These are phyloP conservation scores for Neodontobutis hainanensis DNA, from an alignment of 2,113 vertebrate genomes.

Conservation along the genomic window DNA sequence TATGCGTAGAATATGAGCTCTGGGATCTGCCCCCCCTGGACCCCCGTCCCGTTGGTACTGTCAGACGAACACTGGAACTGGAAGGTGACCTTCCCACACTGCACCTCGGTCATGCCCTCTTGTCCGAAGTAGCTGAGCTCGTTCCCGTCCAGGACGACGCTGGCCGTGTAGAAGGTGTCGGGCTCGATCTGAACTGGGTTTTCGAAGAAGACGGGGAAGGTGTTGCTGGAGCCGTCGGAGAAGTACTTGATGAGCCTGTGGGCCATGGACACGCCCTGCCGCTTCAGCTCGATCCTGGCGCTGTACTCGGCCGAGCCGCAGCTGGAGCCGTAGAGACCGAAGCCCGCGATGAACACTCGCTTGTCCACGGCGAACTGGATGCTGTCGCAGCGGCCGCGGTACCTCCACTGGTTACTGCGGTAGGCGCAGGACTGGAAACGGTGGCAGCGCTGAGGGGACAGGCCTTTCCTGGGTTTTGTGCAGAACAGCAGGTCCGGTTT, in stretches of 20 bases:
- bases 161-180: slow-evolving; percentile 97
- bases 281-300: slow-evolving; percentile 95
- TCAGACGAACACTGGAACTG: slow-evolving; percentile 99
- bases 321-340: slow-evolving; percentile 96
- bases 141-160: slow-evolving; percentile 93
- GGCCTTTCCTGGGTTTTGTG: slow-evolving; percentile 87
- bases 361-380: slow-evolving; percentile 98
- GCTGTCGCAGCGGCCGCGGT: slow-evolving; percentile 95
- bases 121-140: slow-evolving; percentile 99
- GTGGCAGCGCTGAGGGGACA: slow-evolving; percentile 92
- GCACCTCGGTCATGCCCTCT: slow-evolving; percentile 98
- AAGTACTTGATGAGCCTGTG: slow-evolving; percentile 94
- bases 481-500: slow-evolving; percentile 92
- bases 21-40: slow-evolving; percentile 96
- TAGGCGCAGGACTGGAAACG: slow-evolving; percentile 98
- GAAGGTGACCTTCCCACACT: slow-evolving; percentile 97
- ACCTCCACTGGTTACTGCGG: slow-evolving; percentile 98
- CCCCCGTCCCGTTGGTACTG: slow-evolving; percentile 97
- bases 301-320: slow-evolving; percentile 95
- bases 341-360: slow-evolving; percentile 94
- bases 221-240: slow-evolving; percentile 96
- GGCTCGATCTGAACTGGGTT: slow-evolving; percentile 96
- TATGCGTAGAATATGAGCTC: slow-evolving; percentile 98
- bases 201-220: slow-evolving; percentile 94
- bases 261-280: slow-evolving; percentile 89